A percentile compares a stretch with the other conserved stretches of the same genome.
phyloP scores from a whole-genome alignment of 1,140 invertebrate genomes.

The Conus betulinus region DNA sequence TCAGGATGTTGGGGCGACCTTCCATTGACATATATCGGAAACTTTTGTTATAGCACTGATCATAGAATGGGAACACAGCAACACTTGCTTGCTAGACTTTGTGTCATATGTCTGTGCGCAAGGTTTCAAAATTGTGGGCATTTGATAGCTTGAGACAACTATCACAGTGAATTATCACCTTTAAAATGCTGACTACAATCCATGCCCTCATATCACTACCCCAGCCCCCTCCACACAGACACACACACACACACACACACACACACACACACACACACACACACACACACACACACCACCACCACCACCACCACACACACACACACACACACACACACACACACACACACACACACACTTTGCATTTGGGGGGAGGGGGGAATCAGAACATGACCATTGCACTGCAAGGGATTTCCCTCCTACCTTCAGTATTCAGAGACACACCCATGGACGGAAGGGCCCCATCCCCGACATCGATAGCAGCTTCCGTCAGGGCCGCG shows the following conservation, averaged over 20 bases:
- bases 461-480: conserved; percentile 6
- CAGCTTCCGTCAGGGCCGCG: not conserved
- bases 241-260: not conserved
- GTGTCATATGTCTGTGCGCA: too few relatives aligned
- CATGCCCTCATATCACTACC: too few relatives aligned
- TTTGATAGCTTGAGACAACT: too few relatives aligned
- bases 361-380: not conserved
- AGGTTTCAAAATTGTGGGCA: too few relatives aligned
- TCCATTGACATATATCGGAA: not conserved
- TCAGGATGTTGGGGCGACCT: conserved; percentile 59
- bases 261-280: not conserved
- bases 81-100: too few relatives aligned
- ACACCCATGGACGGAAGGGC: conserved; percentile 36
- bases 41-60: too few relatives aligned
- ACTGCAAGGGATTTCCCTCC: not conserved
- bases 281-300: not conserved
- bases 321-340: not conserved
- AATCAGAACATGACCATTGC: not conserved
- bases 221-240: too few relatives aligned
- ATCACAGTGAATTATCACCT: too few relatives aligned
- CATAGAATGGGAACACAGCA: too few relatives aligned
- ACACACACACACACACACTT: not conserved
- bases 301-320: too few relatives aligned
- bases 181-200: too few relatives aligned
- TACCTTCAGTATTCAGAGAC: conserved; percentile 43